Evolutionary conservation across 2,113 vertebrate genomes (phyloP).

Genomic region (Hystrix cristata): DNA sequence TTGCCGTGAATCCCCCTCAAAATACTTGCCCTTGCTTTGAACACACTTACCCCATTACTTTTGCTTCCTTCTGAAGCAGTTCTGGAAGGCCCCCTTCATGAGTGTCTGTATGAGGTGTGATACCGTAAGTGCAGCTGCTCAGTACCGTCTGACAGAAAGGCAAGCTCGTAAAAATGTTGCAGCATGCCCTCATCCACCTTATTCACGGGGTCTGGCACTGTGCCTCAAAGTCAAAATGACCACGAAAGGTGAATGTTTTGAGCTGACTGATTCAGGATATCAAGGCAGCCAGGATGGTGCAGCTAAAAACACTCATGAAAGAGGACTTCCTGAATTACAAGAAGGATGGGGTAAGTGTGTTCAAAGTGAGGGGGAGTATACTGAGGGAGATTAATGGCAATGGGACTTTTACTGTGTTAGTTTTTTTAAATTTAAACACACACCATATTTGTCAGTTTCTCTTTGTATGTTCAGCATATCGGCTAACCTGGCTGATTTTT

Average conservation of each 20-base stretch:
- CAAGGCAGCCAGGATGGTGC: not conserved
- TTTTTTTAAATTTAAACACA: not conserved
- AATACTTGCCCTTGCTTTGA: not conserved
- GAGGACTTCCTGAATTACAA: not conserved
- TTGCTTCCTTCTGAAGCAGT: not conserved
- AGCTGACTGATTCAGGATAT: not conserved
- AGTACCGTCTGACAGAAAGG: not conserved
- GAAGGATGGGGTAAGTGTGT: not conserved
- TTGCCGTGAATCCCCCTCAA: not conserved
- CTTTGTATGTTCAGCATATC: not conserved
- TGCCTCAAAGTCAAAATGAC: not conserved
- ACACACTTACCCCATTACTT: not conserved
- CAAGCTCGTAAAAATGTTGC: not conserved
- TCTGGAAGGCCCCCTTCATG: not conserved
- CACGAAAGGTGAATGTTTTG: not conserved
- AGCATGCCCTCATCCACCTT: not conserved
- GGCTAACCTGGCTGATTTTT: constrained; percentile 62
- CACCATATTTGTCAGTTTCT: not conserved
- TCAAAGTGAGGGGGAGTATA: not conserved
- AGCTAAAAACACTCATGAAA: not conserved
- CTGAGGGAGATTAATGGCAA: not conserved
- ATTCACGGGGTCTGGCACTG: not conserved
- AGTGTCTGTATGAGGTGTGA: not conserved
- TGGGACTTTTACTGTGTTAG: not conserved
- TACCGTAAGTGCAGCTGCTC: not conserved